Evolutionary conservation across 2,113 vertebrate genomes (phyloP).

Genomic region (Tetraodon nigroviridis): DNA sequence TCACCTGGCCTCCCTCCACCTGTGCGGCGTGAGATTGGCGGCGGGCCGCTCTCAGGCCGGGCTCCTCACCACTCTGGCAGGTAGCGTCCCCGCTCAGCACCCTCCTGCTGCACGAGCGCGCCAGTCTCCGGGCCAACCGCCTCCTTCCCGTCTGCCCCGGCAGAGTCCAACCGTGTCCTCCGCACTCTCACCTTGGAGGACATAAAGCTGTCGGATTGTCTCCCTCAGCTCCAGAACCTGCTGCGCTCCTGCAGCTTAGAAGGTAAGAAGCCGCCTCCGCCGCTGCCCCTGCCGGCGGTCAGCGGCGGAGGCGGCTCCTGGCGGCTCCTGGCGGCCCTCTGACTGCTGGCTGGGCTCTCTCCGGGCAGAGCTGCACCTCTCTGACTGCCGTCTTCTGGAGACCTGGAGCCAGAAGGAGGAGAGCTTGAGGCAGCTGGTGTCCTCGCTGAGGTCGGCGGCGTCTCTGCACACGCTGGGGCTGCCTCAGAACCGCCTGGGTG

Average conservation of each 20-base stretch:
- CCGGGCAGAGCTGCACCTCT: too few species aligned
- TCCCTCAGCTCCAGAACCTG: constrained; percentile 37
- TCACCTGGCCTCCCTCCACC: constrained; percentile 24
- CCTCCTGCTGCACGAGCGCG: not conserved
- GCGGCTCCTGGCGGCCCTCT: too few species aligned
- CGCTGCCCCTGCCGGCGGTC: too few species aligned
- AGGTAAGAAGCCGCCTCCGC: constrained; percentile 23
- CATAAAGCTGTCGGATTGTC: constrained; percentile 52
- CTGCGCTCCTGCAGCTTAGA: constrained; percentile 37
- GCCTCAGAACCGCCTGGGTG: too few species aligned
- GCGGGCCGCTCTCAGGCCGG: constrained; percentile 7
- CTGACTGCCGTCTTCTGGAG: too few species aligned
- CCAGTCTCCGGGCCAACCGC: not conserved
- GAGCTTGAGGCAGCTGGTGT: too few species aligned
- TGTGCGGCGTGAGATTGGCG: constrained; percentile 29
- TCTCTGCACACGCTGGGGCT: too few species aligned
- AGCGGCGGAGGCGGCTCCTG: too few species aligned
- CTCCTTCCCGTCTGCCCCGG: not conserved
- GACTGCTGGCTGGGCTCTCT: too few species aligned
- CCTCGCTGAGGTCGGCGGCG: too few species aligned
- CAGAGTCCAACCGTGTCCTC: constrained; percentile 39
- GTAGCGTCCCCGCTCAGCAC: constrained; percentile 7
- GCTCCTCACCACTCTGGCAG: constrained; percentile 44
- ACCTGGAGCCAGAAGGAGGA: too few species aligned
- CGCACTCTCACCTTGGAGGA: constrained; percentile 39